Conservation (phyloP, 2,888 invertebrate genomes). For the Galeruca laticollis region DNA sequence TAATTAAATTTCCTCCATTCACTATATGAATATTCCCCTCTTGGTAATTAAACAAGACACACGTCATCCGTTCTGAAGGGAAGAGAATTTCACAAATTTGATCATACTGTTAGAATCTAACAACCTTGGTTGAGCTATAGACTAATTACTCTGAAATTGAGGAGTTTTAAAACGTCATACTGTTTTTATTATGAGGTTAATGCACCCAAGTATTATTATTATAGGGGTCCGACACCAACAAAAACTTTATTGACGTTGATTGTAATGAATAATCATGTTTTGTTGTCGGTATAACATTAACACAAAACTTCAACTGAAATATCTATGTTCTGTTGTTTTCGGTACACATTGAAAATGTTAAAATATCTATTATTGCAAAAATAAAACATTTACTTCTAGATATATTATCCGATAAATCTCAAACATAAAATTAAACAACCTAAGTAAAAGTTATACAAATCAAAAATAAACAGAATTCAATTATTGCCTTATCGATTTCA, state of each 20-base stretch:
- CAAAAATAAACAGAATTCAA: too few relatives aligned
- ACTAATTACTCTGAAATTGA: slow-evolving; percentile 40
- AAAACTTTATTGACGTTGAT: neutral
- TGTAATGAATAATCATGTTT: neutral
- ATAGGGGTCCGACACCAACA: too few relatives aligned
- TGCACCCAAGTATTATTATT: neutral
- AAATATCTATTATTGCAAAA: too few relatives aligned
- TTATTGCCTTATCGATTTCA: too few relatives aligned
- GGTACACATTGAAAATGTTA: too few relatives aligned
- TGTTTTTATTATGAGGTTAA: slow-evolving; percentile 1
- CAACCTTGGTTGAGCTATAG: slow-evolving; percentile 44
- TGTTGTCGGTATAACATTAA: too few relatives aligned
- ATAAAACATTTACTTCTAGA: too few relatives aligned
- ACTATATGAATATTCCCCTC: slow-evolving; percentile 60
- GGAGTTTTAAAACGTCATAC: slow-evolving; percentile 14
- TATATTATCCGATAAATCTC: too few relatives aligned
- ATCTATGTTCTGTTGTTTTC: too few relatives aligned
- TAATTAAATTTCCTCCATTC: slow-evolving; percentile 62
- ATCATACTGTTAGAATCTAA: slow-evolving; percentile 46
- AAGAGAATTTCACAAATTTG: slow-evolving; percentile 58
- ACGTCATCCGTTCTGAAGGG: slow-evolving; percentile 58
- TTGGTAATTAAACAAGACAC: slow-evolving; percentile 62
- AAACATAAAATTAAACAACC: too few relatives aligned
- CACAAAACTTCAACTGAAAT: too few relatives aligned
- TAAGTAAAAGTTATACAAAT: too few relatives aligned